A percentile compares a stretch with the other conserved stretches of the same genome.
phyloP scores from a whole-genome alignment of 37 sponge, comb jelly and placozoan species.

The Chondrosia reniformis region DNA sequence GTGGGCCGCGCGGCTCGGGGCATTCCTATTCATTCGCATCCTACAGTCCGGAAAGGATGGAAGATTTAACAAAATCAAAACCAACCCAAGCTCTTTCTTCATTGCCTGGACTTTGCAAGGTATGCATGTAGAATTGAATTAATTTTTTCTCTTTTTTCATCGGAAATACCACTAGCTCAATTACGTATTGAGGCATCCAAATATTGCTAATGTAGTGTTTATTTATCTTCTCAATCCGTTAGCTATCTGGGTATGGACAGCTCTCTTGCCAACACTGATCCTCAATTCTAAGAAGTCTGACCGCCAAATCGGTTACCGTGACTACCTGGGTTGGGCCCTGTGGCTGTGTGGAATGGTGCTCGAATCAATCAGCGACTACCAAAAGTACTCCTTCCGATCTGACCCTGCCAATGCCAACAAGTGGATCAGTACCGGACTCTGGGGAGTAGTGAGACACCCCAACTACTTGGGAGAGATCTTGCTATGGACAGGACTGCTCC shows the following conservation, averaged over 20 bases:
- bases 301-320: constrained; percentile 39
- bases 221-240: not conserved
- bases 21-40: constrained; percentile 76
- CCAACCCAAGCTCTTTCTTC: constrained; percentile 71
- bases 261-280: constrained; percentile 78
- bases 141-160: too few relatives aligned
- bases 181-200: too few relatives aligned
- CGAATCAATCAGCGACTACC: constrained; percentile 83
- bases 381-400: constrained; percentile 77
- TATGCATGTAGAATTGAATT: too few relatives aligned
- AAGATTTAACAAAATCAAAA: constrained; percentile 74
- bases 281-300: constrained; percentile 64
- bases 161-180: too few relatives aligned
- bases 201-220: too few relatives aligned
- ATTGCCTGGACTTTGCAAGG: constrained; percentile 90
- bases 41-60: constrained; percentile 70
- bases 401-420: constrained; percentile 67
- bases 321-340: constrained; percentile 83
- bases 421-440: constrained; percentile 84
- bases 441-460: constrained; percentile 85
- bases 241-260: constrained; percentile 85
- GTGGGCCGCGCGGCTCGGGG: constrained; percentile 84
- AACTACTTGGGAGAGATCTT: constrained; percentile 98
- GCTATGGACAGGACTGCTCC: constrained; percentile 87
- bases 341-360: constrained; percentile 76